Percentiles rank a stretch among this genome's conserved stretches.
These are phyloP conservation scores for Drosophila neonasuta DNA, from an alignment of 2,888 invertebrate genomes.

Conservation along the genomic window DNA sequence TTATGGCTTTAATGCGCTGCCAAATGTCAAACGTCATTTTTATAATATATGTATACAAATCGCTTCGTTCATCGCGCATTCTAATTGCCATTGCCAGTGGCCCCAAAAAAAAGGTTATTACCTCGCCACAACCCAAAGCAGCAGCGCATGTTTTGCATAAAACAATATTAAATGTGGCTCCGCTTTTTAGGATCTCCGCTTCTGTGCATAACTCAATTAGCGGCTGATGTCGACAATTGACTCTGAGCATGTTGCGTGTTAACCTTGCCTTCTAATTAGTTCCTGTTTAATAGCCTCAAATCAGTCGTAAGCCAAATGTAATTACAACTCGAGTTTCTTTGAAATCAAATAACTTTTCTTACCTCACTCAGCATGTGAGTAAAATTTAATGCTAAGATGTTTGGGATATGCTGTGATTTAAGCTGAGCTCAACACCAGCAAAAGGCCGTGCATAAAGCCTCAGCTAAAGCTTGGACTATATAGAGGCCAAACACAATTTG, in stretches of 20 bases:
- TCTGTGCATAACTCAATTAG: conserved; percentile 28
- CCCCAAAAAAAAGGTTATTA: conserved; percentile 28
- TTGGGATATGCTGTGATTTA: background rate
- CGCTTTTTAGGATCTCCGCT: background rate
- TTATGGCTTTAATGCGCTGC: conserved; percentile 69
- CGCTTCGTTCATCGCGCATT: conserved; percentile 30
- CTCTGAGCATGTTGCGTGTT: conserved; percentile 10
- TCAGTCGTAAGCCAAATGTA: background rate
- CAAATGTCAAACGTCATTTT: conserved; percentile 43
- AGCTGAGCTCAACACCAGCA: background rate
- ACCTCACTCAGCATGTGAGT: background rate
- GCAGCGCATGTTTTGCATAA: conserved; percentile 14
- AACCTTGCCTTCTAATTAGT: conserved; percentile 10
- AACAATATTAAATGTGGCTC: conserved; percentile 3
- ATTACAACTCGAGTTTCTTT: background rate
- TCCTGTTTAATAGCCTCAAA: conserved; percentile 3
- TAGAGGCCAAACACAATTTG: conserved; percentile 4
- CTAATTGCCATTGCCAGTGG: conserved; percentile 55
- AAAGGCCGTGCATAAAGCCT: background rate
- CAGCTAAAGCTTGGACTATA: background rate
- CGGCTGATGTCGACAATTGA: conserved; percentile 10
- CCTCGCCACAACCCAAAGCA: background rate
- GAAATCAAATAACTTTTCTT: background rate
- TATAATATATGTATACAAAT: conserved; percentile 46
- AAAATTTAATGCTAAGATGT: background rate